Percentiles rank a stretch among this genome's conserved stretches.
These are phyloP conservation scores for Lampris megalopsis DNA, from an alignment of 2,113 vertebrate genomes.

Conservation along the genomic window DNA sequence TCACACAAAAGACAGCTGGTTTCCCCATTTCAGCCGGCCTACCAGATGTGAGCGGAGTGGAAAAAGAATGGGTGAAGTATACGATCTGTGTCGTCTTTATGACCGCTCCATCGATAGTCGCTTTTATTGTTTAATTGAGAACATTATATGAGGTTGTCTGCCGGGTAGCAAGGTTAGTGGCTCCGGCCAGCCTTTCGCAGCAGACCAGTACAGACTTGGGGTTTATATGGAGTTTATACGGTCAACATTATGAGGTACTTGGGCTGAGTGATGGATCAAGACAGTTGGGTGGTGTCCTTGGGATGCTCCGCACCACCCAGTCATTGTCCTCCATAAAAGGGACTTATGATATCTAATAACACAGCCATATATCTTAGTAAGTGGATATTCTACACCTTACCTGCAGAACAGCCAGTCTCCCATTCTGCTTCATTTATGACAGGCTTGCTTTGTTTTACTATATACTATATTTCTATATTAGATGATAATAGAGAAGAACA, in stretches of 20 bases:
- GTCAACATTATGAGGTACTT: constrained; percentile 40
- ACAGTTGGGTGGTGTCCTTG: constrained; percentile 22
- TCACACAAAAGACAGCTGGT: too few relatives aligned
- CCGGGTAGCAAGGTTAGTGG: constrained; percentile 2
- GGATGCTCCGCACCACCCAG: constrained; percentile 23
- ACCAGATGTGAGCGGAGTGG: too few relatives aligned
- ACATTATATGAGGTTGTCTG: constrained; percentile 12
- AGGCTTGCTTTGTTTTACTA: too few relatives aligned
- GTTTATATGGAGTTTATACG: constrained; percentile 4
- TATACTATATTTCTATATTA: too few relatives aligned
- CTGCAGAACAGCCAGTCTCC: not conserved
- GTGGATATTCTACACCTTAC: constrained; percentile 3
- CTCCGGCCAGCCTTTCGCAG: constrained; percentile 3
- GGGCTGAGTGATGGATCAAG: constrained; percentile 49
- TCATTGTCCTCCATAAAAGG: constrained; percentile 52
- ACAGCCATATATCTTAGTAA: constrained; percentile 29
- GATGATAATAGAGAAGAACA: too few relatives aligned
- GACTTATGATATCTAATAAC: constrained; percentile 47
- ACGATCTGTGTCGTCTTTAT: constrained; percentile 10
- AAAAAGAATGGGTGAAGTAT: not conserved
- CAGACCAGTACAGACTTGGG: not conserved
- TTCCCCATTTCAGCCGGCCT: too few relatives aligned
- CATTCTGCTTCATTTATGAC: not conserved
- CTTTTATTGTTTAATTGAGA: constrained; percentile 3
- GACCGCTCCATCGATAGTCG: not conserved